Evolutionary conservation across 2,113 vertebrate species (phyloP), one percentile per base, ranked within the genome.

Genomic region (Pundamilia nyererei): DNA sequence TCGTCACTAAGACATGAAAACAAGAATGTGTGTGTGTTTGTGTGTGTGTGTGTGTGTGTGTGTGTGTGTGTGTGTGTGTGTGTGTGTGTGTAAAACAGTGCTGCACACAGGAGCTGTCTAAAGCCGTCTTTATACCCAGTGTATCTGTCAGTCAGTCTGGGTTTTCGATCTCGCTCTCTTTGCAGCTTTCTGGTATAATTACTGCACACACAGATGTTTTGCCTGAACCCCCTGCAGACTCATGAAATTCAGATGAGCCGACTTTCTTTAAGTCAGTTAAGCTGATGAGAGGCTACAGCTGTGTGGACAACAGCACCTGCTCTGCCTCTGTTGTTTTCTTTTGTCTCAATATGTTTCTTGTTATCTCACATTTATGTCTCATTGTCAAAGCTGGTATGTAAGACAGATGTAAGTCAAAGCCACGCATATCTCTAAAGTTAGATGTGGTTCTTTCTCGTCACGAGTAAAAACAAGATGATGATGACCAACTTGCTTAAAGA

Each of bases 161-260:
- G 70, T 75, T 72, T 19, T 47, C 1, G 3, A 75, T 75, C 58
- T 33, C 31, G 13, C 47, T 56, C 35, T 70, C 8, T 60, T 5
- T 81, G 19, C 45, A 7, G 40, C 80, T 81, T n/a, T 62, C 58
- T 83, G 24, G 54, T 80, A 33, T 90, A 83, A 87, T 85, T 62
- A 70, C 55, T 40, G 90, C 81, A 79, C 83, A 70, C 77, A 89
- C 40, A 62, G 83, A 65, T 29, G 33, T 84, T 92, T 89, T 83
- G 38, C 26, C 38, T 40, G 58, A 65, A 55, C 33, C 90, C 79
- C 91, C 91, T 85, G 86, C 83, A 85, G 91, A 88, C 88, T 96
- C 91, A 94, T 95, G 93, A 92, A 95, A 92, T 94, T 95, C 93
- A 93, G 79, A 95, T 94, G 89, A 93, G 91, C 72, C 53, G 26